Percentiles rank a stretch among this genome's conserved stretches.
Evolutionary conservation across 1,140 invertebrate species (phyloP).

Genomic region (Gryllus bimaculatus): DNA sequence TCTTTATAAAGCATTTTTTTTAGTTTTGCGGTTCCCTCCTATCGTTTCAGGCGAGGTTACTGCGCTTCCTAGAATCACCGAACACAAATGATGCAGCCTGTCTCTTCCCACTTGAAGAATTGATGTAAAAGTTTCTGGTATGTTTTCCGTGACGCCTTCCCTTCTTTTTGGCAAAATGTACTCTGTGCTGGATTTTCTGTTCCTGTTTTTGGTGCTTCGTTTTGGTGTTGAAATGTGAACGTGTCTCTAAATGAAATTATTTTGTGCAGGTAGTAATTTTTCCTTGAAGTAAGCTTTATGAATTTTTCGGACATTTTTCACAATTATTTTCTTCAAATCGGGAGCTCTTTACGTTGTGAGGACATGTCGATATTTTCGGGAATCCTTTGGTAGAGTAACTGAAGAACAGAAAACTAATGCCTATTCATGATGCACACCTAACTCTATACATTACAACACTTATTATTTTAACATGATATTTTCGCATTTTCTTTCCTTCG

Average conservation of each 20-base stretch:
- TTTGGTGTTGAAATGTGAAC: neutral
- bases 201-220: constrained; percentile 6
- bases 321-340: neutral
- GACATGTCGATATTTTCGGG: constrained; percentile 3
- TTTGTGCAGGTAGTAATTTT: constrained; percentile 1
- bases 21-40: neutral
- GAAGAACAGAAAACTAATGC: constrained; percentile 8
- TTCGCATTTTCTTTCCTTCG: neutral
- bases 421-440: neutral
- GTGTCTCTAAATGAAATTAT: neutral
- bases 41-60: neutral
- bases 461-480: constrained; percentile 5
- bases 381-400: constrained; percentile 11
- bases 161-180: constrained; percentile 13
- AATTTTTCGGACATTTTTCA: constrained; percentile 4
- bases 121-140: neutral
- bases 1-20: no score
- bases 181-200: neutral
- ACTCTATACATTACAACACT: neutral
- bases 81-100: no score
- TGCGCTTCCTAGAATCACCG: no score
- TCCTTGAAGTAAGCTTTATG: constrained; percentile 9
- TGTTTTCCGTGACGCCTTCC: constrained; percentile 7
- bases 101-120: neutral
- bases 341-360: constrained; percentile 2